A percentile compares a stretch with the other conserved stretches of the same genome.
Conservation (phyloP, 2,888 invertebrate genomes). For the Exephanes ischioxanthus region DNA sequence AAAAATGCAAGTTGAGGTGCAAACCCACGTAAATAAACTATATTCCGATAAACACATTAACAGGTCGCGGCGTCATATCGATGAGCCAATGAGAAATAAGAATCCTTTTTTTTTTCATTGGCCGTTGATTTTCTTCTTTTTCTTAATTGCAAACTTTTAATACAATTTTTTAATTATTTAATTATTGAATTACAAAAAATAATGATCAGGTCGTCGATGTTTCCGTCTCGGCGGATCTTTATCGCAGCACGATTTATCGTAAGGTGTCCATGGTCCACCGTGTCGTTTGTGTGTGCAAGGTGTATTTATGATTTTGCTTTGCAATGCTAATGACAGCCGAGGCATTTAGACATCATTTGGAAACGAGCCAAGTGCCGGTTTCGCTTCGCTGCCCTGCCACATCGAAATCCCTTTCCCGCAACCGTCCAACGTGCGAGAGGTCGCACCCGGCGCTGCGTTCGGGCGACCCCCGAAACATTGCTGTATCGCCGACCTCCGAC, state of each 20-base stretch:
- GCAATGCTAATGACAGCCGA: constrained; percentile 80
- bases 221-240: neutral
- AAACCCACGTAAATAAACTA: no score
- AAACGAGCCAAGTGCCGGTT: constrained; percentile 73
- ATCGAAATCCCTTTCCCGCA: constrained; percentile 72
- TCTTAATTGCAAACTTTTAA: no score
- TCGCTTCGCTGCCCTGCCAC: constrained; percentile 70
- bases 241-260: constrained; percentile 4
- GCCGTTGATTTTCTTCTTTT: no score
- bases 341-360: constrained; percentile 77
- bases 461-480: constrained; percentile 23
- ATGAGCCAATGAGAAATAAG: no score
- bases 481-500: neutral
- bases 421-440: constrained; percentile 70
- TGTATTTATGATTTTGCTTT: constrained; percentile 75
- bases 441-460: constrained; percentile 30
- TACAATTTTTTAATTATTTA: no score
- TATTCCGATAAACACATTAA: no score
- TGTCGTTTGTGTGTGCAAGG: constrained; percentile 48
- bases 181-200: neutral
- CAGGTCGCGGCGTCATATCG: no score
- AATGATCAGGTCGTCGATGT: neutral
- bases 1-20: no score
- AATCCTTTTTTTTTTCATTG: no score
- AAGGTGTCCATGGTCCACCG: neutral